A percentile compares a stretch with the other conserved stretches of the same genome.
phyloP scores from a whole-genome alignment of 1,140 invertebrate species.

The Metaphire vulgaris region DNA sequence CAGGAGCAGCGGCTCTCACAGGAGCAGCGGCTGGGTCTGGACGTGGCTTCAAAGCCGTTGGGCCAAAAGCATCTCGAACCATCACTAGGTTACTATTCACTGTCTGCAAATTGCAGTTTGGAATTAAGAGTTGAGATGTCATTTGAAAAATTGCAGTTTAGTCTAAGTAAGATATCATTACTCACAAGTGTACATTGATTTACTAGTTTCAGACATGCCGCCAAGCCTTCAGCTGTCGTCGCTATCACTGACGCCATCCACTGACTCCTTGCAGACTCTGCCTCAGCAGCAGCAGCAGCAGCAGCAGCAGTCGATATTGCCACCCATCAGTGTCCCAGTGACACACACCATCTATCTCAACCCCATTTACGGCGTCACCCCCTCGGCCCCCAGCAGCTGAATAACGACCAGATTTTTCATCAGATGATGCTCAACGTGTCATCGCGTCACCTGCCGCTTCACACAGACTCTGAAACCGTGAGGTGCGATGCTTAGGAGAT shows the following conservation, averaged over 20 bases:
- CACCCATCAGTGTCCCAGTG: background rate
- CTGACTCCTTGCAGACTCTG: background rate
- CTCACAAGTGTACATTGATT: background rate
- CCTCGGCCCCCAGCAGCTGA: slow-evolving; percentile 8
- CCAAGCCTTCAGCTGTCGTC: background rate
- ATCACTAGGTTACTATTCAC: background rate
- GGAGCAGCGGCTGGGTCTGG: background rate
- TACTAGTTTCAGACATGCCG: background rate
- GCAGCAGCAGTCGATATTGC: background rate
- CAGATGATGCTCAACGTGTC: background rate
- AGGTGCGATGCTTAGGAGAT: too few relatives aligned
- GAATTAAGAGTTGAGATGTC: too few relatives aligned
- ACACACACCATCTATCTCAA: too few relatives aligned
- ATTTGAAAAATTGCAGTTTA: background rate
- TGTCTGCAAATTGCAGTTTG: too few relatives aligned
- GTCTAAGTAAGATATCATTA: background rate
- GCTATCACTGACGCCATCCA: background rate
- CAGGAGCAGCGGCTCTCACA: too few relatives aligned
- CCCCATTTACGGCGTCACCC: slow-evolving; percentile 11
- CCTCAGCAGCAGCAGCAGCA: background rate
- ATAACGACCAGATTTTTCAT: background rate
- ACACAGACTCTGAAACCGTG: slow-evolving; percentile 11
- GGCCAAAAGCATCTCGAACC: background rate
- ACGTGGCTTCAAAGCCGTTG: background rate
- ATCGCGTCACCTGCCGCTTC: slow-evolving; percentile 6